A percentile compares a stretch with the other conserved stretches of the same genome.
These are phyloP conservation scores for Hyppa rectilinea DNA, from an alignment of 2,888 invertebrate species.

Conservation along the genomic window DNA sequence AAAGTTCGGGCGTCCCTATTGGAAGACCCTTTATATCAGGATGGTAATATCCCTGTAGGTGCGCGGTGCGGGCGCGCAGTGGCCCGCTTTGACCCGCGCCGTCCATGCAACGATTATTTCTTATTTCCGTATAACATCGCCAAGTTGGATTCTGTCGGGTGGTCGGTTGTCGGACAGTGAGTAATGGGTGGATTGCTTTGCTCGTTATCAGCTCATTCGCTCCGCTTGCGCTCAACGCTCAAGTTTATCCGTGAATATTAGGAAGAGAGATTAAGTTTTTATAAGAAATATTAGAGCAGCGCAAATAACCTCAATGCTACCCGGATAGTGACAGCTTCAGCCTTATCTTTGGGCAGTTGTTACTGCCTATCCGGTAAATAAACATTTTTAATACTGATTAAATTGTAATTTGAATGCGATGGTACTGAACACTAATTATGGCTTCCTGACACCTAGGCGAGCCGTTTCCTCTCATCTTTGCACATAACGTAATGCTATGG, in stretches of 20 bases:
- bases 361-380: not conserved
- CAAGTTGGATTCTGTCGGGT: not conserved
- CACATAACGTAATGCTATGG: not conserved
- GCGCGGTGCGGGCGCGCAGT: not conserved
- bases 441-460: no score
- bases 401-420: not conserved
- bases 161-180: constrained; percentile 41
- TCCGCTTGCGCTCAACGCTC: constrained; percentile 23
- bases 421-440: not conserved
- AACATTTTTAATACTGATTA: not conserved
- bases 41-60: constrained; percentile 2
- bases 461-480: not conserved
- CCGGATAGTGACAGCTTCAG: not conserved
- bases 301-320: no score
- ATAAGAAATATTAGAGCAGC: not conserved
- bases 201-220: constrained; percentile 48
- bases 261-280: not conserved
- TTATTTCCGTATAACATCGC: constrained; percentile 25
- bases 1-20: no score
- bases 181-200: constrained; percentile 34
- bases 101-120: constrained; percentile 30
- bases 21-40: no score
- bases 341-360: not conserved
- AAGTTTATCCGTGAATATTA: constrained; percentile 13
- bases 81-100: not conserved